Base-by-base conservation (phyloP, 2,888 invertebrate species). In the Platerodrilus igneus region DNA sequence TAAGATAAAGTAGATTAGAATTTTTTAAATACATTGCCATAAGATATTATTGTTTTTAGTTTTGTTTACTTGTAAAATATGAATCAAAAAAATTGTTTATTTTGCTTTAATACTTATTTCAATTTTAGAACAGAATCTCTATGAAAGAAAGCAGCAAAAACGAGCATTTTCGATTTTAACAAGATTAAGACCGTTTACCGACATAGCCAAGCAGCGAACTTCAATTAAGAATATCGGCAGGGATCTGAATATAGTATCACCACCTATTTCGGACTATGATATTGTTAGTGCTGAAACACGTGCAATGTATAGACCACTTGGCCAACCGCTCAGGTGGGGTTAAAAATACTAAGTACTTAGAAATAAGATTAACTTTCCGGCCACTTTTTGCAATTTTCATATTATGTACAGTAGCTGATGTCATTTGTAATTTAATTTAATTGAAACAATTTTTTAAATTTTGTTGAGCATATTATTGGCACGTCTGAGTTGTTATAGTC, bases 311-410 rank as follows among this genome's bases (percentile, higher is more conserved):
- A 58, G 71, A 52, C 70, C 71, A 36, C 53, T 62, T 19, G 72
- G 72, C 7, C 69, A 71, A 50, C 73, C 73, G 9, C 59, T 73
- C 27, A 62, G 73, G 47, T 73, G 72, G 72, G 73, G 73, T 37
- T 69, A 66, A 40, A 44, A 39, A 25, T n/a, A n/a, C n/a, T n/a
- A n/a, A n/a, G n/a, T n/a, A n/a, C n/a, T n/a, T n/a, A n/a, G 32
- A 21, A 33, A 19, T 11, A 22, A 11, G 8, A 3, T 37, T 28
- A 36, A 15, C 15, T 10, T 15, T 10, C 31, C 31, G 27, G 25
- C 37, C 23, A 34, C 26, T 29, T 38, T 36, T 28, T 28, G 7
- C 16, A 16, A 14, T 26, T n/a, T n/a, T n/a, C n/a, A n/a, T n/a
- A n/a, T n/a, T n/a, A n/a, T n/a, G n/a, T n/a, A n/a, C n/a, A n/a